Conservation (phyloP, 2,797 vertebrate genomes). For the Hippopotamyrus pictus region DNA sequence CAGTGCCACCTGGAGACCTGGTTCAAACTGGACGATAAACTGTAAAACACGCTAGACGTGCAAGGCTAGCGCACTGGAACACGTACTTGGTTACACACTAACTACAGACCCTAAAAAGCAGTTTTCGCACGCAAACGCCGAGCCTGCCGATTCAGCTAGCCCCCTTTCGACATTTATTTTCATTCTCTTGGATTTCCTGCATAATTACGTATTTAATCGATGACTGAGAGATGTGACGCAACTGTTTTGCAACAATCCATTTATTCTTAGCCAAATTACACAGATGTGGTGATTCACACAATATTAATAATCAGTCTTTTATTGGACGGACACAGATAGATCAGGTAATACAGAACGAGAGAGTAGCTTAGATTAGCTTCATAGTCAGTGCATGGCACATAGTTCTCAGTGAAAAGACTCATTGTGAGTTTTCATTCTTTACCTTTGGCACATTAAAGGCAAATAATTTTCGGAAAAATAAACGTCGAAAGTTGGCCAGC, state of each 20-base stretch:
- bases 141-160: slow-evolving; percentile 8
- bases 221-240: not conserved
- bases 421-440: slow-evolving; percentile 74
- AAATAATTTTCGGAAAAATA: slow-evolving; percentile 66
- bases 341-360: slow-evolving; percentile 61
- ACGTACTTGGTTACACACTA: not conserved
- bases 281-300: slow-evolving; percentile 11
- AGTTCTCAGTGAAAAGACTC: slow-evolving; percentile 75
- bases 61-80: not conserved
- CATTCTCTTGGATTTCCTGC: not conserved
- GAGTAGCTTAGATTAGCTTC: slow-evolving; percentile 71
- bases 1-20: not conserved
- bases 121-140: not conserved
- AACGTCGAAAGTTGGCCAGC: slow-evolving; percentile 75
- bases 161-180: slow-evolving; percentile 21
- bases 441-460: slow-evolving; percentile 66
- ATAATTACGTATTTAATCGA: not conserved
- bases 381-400: slow-evolving; percentile 70
- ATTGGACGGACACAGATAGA: slow-evolving; percentile 74
- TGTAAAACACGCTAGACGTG: not conserved
- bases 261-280: slow-evolving; percentile 21
- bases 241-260: slow-evolving; percentile 8
- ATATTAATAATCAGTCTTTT: slow-evolving; percentile 68
- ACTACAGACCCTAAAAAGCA: not conserved
- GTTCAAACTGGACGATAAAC: not conserved